Percentiles rank a stretch among this genome's conserved stretches.
phyloP scores from a whole-genome alignment of 2,113 vertebrate genomes.

The Uropsilus gracilis region DNA sequence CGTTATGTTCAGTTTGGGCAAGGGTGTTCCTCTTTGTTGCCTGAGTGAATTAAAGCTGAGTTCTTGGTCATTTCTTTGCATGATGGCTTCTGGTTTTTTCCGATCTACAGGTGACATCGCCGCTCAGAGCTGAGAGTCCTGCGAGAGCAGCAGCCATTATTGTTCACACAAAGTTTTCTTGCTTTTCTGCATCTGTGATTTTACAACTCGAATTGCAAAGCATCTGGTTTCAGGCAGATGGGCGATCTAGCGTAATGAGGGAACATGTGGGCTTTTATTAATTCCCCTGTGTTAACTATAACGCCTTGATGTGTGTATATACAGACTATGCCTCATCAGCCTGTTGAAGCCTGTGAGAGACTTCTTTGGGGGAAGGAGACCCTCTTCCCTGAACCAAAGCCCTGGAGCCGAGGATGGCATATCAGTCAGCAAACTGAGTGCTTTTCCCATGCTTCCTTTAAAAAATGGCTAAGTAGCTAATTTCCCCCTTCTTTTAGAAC shows the following conservation, averaged over 20 bases:
- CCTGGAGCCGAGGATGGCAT: not conserved
- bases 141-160: not conserved
- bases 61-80: not conserved
- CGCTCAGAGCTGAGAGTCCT: not conserved
- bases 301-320: not conserved
- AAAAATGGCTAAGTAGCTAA: not conserved
- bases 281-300: not conserved
- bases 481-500: not conserved
- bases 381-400: not conserved
- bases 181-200: constrained; percentile 38
- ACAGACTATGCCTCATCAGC: not conserved
- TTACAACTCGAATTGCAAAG: not conserved
- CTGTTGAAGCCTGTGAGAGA: not conserved
- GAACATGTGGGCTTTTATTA: not conserved
- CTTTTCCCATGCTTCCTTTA: not conserved
- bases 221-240: constrained; percentile 13
- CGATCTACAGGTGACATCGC: not conserved
- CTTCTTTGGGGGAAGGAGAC: not conserved
- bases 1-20: not conserved
- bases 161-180: constrained; percentile 16
- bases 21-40: not conserved
- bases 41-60: not conserved
- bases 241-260: not conserved
- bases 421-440: not conserved
- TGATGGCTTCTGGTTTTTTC: not conserved